Percentiles rank a stretch among this genome's conserved stretches.
These are phyloP conservation scores for Callosobruchus maculatus DNA, from an alignment of 2,888 invertebrate species.

Conservation along the genomic window DNA sequence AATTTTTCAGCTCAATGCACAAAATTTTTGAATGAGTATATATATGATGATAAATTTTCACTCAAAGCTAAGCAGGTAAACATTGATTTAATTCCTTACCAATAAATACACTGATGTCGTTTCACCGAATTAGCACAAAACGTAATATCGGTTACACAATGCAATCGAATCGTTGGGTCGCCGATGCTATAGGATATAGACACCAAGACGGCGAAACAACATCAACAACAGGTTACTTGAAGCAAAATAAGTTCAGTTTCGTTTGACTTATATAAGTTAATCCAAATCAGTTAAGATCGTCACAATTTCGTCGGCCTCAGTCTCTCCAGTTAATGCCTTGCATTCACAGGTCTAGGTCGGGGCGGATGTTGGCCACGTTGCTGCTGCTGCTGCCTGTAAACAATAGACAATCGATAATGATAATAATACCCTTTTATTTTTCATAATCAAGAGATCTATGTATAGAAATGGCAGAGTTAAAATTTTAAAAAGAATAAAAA, in stretches of 20 bases:
- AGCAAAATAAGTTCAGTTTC: neutral
- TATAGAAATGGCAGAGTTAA: too few relatives aligned
- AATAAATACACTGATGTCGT: constrained; percentile 14
- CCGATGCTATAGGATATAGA: neutral
- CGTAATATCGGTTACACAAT: neutral
- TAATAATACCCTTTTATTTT: too few relatives aligned
- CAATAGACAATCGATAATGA: neutral
- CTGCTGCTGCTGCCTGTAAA: neutral
- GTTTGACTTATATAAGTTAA: neutral
- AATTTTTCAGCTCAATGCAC: neutral
- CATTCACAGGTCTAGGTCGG: neutral
- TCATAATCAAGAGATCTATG: too few relatives aligned
- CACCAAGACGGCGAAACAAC: neutral
- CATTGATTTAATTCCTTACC: constrained; percentile 15
- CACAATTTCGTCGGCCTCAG: neutral
- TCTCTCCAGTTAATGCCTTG: neutral
- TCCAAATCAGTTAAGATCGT: neutral
- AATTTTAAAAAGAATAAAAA: too few relatives aligned
- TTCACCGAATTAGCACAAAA: neutral
- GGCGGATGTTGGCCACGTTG: neutral
- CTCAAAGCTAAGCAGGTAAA: constrained; percentile 18
- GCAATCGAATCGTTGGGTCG: neutral
- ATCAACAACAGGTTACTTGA: neutral
- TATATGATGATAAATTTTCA: neutral
- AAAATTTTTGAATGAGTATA: neutral